Conservation (phyloP, 2,888 invertebrate genomes). For the Calliphora vomitoria region DNA sequence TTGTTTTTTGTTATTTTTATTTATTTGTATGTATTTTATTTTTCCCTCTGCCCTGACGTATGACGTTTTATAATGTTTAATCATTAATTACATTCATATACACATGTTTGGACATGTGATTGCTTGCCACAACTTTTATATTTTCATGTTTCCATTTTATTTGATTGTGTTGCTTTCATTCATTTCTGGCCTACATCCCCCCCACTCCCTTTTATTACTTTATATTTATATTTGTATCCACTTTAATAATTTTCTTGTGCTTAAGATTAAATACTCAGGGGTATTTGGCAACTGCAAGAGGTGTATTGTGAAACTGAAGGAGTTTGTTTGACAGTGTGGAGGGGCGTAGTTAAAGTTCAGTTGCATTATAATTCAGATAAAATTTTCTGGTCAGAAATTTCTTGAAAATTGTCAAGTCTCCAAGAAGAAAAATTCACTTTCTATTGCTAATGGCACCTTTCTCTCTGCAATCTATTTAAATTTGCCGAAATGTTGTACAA, state of each 20-base stretch:
- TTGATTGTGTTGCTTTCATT: neutral
- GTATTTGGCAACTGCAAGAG: neutral
- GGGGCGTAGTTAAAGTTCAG: neutral
- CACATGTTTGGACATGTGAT: slow-evolving; percentile 65
- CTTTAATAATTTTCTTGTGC: slow-evolving; percentile 13
- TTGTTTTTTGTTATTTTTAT: neutral
- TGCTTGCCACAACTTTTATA: slow-evolving; percentile 33
- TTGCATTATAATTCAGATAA: no score
- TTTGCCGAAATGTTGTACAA: neutral
- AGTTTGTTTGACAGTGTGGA: neutral
- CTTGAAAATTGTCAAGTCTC: no score
- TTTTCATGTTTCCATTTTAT: neutral
- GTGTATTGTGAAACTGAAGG: neutral
- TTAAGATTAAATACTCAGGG: slow-evolving; percentile 24
- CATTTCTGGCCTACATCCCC: neutral
- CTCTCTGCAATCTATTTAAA: no score
- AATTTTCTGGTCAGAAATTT: no score
- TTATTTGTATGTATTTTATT: neutral
- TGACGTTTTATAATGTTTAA: slow-evolving; percentile 62
- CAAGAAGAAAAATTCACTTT: no score
- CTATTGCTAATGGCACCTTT: no score
- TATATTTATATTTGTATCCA: slow-evolving; percentile 5
- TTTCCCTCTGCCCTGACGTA: slow-evolving; percentile 23
- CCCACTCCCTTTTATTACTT: neutral
- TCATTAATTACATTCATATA: slow-evolving; percentile 57